Percentiles rank a stretch among this genome's conserved stretches.
phyloP scores from a whole-genome alignment of 2,113 vertebrate species.

The Apteryx mantelli region DNA sequence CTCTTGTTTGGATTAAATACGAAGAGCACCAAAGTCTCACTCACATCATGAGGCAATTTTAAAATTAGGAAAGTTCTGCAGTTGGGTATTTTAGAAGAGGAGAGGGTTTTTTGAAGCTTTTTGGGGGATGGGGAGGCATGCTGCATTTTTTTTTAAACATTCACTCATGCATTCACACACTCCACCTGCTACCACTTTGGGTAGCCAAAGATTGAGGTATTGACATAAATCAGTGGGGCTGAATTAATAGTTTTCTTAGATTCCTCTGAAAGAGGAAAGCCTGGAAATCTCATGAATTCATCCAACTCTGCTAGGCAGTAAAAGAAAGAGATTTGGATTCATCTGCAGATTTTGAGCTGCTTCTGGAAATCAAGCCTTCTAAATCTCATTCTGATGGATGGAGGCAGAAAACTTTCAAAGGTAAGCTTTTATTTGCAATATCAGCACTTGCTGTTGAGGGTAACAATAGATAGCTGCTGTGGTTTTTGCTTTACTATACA shows the following conservation, averaged over 20 bases:
- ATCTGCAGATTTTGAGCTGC: background rate
- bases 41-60: background rate
- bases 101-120: background rate
- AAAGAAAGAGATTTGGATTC: background rate
- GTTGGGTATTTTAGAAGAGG: background rate
- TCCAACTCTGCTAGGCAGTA: background rate
- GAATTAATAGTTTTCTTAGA: background rate
- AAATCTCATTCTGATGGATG: background rate
- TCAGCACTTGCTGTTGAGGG: accelerated
- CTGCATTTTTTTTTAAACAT: background rate
- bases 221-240: background rate
- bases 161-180: no score
- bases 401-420: background rate
- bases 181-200: background rate
- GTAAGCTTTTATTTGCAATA: background rate
- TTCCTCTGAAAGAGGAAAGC: background rate
- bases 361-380: background rate
- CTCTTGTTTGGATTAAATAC: background rate
- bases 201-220: background rate
- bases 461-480: background rate
- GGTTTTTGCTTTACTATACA: background rate
- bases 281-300: background rate
- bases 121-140: no score
- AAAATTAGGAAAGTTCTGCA: background rate
- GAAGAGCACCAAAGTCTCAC: background rate